These are phyloP conservation scores for Epizoanthus stellaris DNA, from an alignment of 92 coral and sea anemone species.

Conservation along the genomic window DNA sequence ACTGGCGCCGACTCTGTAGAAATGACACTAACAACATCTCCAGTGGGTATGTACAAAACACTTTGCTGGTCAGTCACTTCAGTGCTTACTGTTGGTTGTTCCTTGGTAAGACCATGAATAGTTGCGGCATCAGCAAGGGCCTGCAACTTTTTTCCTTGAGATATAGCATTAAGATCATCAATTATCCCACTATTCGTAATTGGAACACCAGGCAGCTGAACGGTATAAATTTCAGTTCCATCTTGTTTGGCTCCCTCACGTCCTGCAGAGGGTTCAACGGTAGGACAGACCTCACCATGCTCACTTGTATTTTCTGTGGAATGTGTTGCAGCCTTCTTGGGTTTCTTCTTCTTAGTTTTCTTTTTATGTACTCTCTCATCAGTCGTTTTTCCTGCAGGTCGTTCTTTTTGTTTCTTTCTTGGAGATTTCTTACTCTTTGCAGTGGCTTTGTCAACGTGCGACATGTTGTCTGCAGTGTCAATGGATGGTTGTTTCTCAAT, in stretches of 20 bases:
- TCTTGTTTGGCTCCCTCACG: background rate
- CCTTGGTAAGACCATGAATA: constrained; percentile 5
- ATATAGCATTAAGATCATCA: background rate
- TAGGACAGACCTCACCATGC: background rate
- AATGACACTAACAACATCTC: too few species aligned
- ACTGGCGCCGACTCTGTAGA: too few species aligned
- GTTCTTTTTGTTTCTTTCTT: background rate
- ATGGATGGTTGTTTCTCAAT: background rate
- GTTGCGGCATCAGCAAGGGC: constrained; percentile 25
- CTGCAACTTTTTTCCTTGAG: constrained; percentile 35
- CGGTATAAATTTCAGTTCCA: constrained; percentile 5
- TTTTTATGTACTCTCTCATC: background rate
- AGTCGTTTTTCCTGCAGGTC: background rate
- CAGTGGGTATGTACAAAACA: too few species aligned
- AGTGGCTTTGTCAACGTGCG: background rate
- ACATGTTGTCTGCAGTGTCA: background rate
- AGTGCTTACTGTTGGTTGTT: background rate
- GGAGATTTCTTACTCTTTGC: background rate
- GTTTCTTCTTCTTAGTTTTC: background rate
- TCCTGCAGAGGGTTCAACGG: background rate
- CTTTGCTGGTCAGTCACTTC: too few species aligned
- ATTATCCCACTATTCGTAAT: background rate
- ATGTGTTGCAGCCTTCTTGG: background rate
- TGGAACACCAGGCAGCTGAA: constrained; percentile 15
- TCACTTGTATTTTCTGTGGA: background rate